A percentile compares a stretch with the other conserved stretches of the same genome.
These are phyloP conservation scores for Phengaris alcon DNA, from an alignment of 2,888 invertebrate genomes.

Conservation along the genomic window DNA sequence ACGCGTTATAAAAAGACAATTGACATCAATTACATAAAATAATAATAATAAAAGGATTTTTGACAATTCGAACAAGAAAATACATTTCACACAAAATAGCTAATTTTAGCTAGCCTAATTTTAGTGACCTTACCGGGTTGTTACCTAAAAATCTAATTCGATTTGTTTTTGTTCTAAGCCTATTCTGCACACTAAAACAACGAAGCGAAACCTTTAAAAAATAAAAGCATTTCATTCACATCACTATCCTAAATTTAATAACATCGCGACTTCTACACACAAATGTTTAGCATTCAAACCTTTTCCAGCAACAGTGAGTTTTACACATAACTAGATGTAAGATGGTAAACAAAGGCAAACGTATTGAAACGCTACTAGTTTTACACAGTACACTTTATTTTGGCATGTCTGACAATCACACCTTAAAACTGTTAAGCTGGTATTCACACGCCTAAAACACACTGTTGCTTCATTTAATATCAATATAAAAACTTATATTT, in stretches of 20 bases:
- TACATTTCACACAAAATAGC: not conserved
- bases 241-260: slow-evolving; percentile 52
- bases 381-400: no score
- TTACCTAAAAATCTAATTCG: not conserved
- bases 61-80: not conserved
- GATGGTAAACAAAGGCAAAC: not conserved
- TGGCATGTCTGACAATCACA: not conserved
- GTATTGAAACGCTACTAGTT: not conserved
- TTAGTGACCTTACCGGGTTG: not conserved
- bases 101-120: not conserved
- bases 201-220: slow-evolving; percentile 57
- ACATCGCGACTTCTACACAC: slow-evolving; percentile 48
- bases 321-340: not conserved
- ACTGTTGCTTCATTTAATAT: slow-evolving; percentile 16
- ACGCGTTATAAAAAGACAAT: not conserved
- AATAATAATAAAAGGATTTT: not conserved
- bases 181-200: slow-evolving; percentile 42
- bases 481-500: slow-evolving; percentile 60
- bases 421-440: not conserved
- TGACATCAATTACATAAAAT: no score
- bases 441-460: slow-evolving; percentile 29
- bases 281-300: slow-evolving; percentile 48
- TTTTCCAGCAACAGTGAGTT: slow-evolving; percentile 33
- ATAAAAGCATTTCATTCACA: slow-evolving; percentile 70
- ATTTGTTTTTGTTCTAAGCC: slow-evolving; percentile 3